Evolutionary conservation across 2,113 vertebrate species (phyloP), one percentile per base, ranked within the genome.

Genomic region (Rhea pennata): DNA sequence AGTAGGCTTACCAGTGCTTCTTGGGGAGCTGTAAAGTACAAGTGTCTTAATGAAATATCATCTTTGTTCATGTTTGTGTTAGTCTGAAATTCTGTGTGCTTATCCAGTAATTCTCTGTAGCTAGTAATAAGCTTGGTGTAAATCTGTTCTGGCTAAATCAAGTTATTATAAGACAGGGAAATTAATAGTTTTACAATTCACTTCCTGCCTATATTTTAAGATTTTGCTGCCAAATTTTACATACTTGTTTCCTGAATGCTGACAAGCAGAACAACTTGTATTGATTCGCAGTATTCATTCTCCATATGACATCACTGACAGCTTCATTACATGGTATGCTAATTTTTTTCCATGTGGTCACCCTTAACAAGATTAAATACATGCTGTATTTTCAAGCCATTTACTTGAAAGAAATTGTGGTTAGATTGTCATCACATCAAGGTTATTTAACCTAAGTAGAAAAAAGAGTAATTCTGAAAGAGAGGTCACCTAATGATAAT

Each of bases 361-460:
- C 61, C 22, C n/a, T 81, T 87, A 89, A 82, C 44, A 29, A 26
- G 20, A 95, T 92, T 95, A 95, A 86, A 84, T n/a, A 59, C 6
- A 84, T 19, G 76, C 88, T 39, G 75, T 62, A n/a, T 90, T 92
- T 97, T 77, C 64, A 88, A 96, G 51, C 7, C 29, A 83, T 80
- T 86, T 86, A 90, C 83, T 93, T 90, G 54, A 44, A 90, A 90
- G 82, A 56, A 78, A 78, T 62, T 88, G 82, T 73, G 82, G 81
- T 19, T 70, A 53, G 46, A 67, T 39, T 81, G 46, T 69, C 53
- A 64, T 77, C 69, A 82, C 51, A 92, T 51, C 61, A 67, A 90
- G 76, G 61, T 81, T 90, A 88, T 77, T 86, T 88, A 94, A 65
- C 22, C 56, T 74, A 31, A 86, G 46, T 6, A 76, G 58, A 66